These are phyloP conservation scores for Parnassius apollo DNA, from an alignment of 2,888 invertebrate genomes.

Conservation along the genomic window DNA sequence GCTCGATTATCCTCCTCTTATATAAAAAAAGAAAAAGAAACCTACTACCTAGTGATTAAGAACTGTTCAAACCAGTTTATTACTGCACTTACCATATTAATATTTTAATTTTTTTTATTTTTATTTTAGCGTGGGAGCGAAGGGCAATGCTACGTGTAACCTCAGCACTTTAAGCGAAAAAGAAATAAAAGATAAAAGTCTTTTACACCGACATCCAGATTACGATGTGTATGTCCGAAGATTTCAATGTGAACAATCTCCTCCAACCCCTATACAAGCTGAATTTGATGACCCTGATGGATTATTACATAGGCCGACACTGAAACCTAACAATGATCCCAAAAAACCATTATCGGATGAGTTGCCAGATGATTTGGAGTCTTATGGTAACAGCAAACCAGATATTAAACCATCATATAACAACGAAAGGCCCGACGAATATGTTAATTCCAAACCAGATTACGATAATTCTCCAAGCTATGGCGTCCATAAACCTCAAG, in stretches of 20 bases:
- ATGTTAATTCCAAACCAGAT: conserved; percentile 49
- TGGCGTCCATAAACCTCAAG: conserved; percentile 58
- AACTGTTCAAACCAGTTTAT: too few relatives aligned
- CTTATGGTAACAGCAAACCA: conserved; percentile 41
- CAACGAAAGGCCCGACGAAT: conserved; percentile 62
- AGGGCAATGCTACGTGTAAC: conserved; percentile 73
- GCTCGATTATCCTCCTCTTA: too few relatives aligned
- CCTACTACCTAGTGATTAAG: too few relatives aligned
- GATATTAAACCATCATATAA: conserved; percentile 36
- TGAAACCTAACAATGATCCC: conserved; percentile 58
- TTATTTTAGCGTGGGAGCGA: conserved; percentile 65
- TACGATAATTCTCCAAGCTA: conserved; percentile 59
- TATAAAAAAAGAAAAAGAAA: too few relatives aligned
- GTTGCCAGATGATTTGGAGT: conserved; percentile 44
- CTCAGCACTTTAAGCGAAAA: conserved; percentile 60
- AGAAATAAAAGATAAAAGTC: conserved; percentile 56
- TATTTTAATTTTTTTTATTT: background rate
- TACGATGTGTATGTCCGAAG: conserved; percentile 68
- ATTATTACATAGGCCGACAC: conserved; percentile 59
- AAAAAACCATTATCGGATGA: conserved; percentile 53
- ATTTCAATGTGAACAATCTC: conserved; percentile 65
- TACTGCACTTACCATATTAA: too few relatives aligned
- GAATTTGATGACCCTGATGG: conserved; percentile 53
- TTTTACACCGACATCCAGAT: conserved; percentile 60
- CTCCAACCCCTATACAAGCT: conserved; percentile 60